phyloP scores from a whole-genome alignment of 2,113 vertebrate species.

The Sander lucioperca region DNA sequence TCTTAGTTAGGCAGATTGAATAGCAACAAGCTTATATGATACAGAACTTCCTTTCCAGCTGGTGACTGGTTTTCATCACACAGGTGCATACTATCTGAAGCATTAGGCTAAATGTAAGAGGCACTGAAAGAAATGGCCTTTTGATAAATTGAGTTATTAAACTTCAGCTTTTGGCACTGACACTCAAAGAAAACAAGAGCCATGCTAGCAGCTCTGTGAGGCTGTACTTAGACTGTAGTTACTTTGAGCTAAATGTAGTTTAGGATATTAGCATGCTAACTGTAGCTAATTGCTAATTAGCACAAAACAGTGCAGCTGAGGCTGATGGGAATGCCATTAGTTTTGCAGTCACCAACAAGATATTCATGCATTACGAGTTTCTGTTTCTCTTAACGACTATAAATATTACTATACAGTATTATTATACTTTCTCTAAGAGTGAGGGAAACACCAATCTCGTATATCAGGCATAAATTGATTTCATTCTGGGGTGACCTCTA shows the following conservation, averaged over 20 bases:
- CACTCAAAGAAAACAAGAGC: neutral
- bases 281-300: neutral
- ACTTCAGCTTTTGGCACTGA: neutral
- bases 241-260: neutral
- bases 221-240: neutral
- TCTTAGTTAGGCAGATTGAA: neutral
- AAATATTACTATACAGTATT: too few relatives aligned
- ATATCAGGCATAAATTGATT: too few relatives aligned
- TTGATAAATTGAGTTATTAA: neutral
- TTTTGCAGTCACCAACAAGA: too few relatives aligned
- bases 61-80: constrained; percentile 6
- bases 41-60: neutral
- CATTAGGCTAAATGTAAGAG: neutral
- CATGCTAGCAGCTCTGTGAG: neutral
- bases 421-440: too few relatives aligned
- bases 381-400: too few relatives aligned
- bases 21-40: neutral
- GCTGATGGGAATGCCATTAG: neutral
- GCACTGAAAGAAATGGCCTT: neutral
- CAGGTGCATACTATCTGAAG: neutral
- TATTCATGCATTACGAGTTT: too few relatives aligned
- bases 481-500: too few relatives aligned
- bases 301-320: neutral
- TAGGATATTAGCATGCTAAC: neutral
- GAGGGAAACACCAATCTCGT: too few relatives aligned